Conservation (phyloP, 2,888 invertebrate genomes). For the Nemotelus pantherinus region DNA sequence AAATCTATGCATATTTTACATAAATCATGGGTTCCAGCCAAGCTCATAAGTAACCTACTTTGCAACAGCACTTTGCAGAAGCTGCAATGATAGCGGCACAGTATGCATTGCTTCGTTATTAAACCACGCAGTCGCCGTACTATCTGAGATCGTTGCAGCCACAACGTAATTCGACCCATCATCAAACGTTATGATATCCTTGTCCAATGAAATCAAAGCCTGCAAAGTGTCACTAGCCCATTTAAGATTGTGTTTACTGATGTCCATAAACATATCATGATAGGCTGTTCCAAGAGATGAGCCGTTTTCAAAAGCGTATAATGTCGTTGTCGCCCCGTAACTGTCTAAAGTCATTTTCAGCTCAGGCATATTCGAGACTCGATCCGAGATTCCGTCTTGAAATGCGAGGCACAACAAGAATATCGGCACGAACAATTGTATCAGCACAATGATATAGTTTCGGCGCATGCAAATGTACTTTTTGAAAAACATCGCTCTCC, state of each 20-base stretch:
- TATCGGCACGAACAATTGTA: constrained; percentile 73
- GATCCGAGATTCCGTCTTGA: not conserved
- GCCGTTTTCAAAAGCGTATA: constrained; percentile 51
- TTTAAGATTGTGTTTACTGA: not conserved
- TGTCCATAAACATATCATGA: not conserved
- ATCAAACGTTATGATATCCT: not conserved
- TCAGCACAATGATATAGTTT: constrained; percentile 66
- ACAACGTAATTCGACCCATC: constrained; percentile 65
- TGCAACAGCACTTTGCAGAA: constrained; percentile 70
- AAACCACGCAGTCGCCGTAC: constrained; percentile 72
- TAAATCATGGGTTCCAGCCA: too few relatives aligned
- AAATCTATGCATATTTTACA: too few relatives aligned
- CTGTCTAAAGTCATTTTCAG: constrained; percentile 68
- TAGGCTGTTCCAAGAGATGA: not conserved
- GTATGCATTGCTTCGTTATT: constrained; percentile 81
- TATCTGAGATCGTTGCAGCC: constrained; percentile 67
- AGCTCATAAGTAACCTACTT: constrained; percentile 53
- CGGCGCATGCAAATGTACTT: constrained; percentile 72
- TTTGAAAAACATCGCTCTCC: constrained; percentile 75
- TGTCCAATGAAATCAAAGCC: not conserved
- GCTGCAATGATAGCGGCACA: constrained; percentile 70
- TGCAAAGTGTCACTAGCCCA: not conserved
- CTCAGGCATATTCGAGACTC: constrained; percentile 65
- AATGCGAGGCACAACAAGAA: constrained; percentile 65
- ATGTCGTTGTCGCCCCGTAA: constrained; percentile 61